phyloP scores from a whole-genome alignment of 2,888 invertebrate species.

The Shargacucullia verbasci region DNA sequence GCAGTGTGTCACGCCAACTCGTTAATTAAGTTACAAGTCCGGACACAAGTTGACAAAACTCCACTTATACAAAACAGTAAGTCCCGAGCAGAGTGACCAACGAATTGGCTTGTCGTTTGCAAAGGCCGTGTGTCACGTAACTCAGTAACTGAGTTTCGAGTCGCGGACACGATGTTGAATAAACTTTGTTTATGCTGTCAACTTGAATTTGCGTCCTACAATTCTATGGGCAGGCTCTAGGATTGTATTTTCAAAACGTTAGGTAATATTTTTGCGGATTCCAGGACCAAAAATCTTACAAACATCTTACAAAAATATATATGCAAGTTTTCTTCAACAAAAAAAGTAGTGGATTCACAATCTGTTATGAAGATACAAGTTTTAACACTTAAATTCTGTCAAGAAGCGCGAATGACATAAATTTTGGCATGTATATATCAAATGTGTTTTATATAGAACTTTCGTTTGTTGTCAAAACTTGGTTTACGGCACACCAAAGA shows the following conservation, averaged over 20 bases:
- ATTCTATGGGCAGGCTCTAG: no score
- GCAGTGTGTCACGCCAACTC: slow-evolving; percentile 29
- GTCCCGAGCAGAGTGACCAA: slow-evolving; percentile 17
- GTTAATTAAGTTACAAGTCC: slow-evolving; percentile 27
- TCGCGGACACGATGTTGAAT: slow-evolving; percentile 54
- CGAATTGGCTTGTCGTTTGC: slow-evolving; percentile 21
- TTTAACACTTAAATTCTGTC: no score
- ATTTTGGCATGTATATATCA: no score
- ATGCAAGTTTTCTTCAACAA: no score
- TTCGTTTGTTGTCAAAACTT: not conserved
- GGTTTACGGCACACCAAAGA: not conserved
- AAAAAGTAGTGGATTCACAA: no score
- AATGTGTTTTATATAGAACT: not conserved
- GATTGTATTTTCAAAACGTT: not conserved
- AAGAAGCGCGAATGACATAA: no score
- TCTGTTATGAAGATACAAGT: no score
- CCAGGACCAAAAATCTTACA: no score
- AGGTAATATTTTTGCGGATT: no score
- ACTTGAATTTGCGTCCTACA: slow-evolving; percentile 43
- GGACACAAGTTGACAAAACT: slow-evolving; percentile 40
- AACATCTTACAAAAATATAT: no score
- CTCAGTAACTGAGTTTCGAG: slow-evolving; percentile 46
- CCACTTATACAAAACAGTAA: slow-evolving; percentile 34
- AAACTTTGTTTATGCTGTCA: slow-evolving; percentile 50
- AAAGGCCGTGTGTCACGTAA: slow-evolving; percentile 42